Evolutionary conservation across 2,113 vertebrate species (phyloP), one percentile per base, ranked within the genome.

Genomic region (Prunella himalayana): DNA sequence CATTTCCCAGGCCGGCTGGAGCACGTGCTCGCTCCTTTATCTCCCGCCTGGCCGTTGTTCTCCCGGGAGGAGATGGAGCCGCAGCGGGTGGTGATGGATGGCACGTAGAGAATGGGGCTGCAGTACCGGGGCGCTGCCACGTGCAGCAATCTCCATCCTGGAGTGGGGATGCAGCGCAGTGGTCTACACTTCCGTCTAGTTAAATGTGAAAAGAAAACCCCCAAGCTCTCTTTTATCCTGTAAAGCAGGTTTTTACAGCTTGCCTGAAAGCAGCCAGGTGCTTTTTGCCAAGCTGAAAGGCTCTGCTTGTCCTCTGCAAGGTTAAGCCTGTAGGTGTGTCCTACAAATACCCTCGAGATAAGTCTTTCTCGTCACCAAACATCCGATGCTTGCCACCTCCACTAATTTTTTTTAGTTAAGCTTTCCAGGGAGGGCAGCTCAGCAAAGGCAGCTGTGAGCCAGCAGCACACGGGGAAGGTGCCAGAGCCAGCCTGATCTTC

Each of bases 101-200:
- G 95, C 98, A 98, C 97, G 97, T 97, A 98, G 92, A 53, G 68
- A 59, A 82, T 87, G 83, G 63, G 86, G 72, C 94, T 97, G 97
- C 96, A 97, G 91, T 98, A 94, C 95, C 86, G 42, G 10, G 39
- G 1, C 1, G 14, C 83, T 53, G 91, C 97, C 93, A 35, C 4
- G 64, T n/a, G 69, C 95, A 84, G 73, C 63, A 1, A 16, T 35
- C 61, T 41, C 37, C 66, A 3, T 33, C 73, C 59, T 5, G 47
- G 22, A 31, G 39, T 10, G 64, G 45, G 18, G 59, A 10, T 75
- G 75, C 73, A 11, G 60, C 54, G 2, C 50, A 0, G 41, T 30
- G 15, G 15, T 35, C n/a, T 41, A 0, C 12, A 2, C n/a, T 25
- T 73, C 35, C 17, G 27, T 53, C 31, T 28, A 15, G 11, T 64